Base-by-base conservation (phyloP, 2,888 invertebrate genomes). In the Leptopterna dolabrata region DNA sequence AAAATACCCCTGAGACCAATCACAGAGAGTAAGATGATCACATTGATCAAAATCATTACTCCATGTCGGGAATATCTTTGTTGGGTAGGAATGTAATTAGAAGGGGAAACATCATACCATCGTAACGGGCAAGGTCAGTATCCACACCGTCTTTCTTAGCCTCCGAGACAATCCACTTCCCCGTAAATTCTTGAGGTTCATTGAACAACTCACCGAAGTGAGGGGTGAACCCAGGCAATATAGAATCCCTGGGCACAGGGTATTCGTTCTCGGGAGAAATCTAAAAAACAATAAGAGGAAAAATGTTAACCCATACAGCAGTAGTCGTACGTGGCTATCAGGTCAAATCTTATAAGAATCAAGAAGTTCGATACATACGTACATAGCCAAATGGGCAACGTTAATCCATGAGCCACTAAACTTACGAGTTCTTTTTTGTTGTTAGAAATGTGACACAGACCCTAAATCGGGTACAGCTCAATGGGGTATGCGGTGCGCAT, bases 41-140 rank as follows among this genome's bases (percentile, higher is more conserved):
- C n/a, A n/a, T n/a, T n/a, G n/a, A n/a, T n/a, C n/a, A n/a, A n/a
- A n/a, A n/a, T n/a, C n/a, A n/a, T n/a, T n/a, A n/a, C n/a, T n/a
- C n/a, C n/a, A n/a, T n/a, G n/a, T n/a, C n/a, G n/a, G n/a, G n/a
- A n/a, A n/a, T n/a, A n/a, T n/a, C n/a, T n/a, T n/a, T n/a, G n/a
- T n/a, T n/a, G n/a, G n/a, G n/a, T n/a, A n/a, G n/a, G n/a, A n/a
- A n/a, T n/a, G n/a, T n/a, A n/a, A n/a, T n/a, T n/a, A n/a, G n/a
- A n/a, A n/a, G 45, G n/a, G 2, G 27, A 70, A 45, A 70, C n/a
- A 11, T n/a, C 47, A 43, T 93, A 91, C 98, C 99, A 93, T 99
- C 97, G 92, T 99, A 99, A 93, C 98, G 98, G 14, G 98, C 96
- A 88, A 98, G 96, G 89, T 96, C 95, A 89, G 97, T 98, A 90